phyloP scores from a whole-genome alignment of 2,113 vertebrate species.

The Xiphophorus hellerii region DNA sequence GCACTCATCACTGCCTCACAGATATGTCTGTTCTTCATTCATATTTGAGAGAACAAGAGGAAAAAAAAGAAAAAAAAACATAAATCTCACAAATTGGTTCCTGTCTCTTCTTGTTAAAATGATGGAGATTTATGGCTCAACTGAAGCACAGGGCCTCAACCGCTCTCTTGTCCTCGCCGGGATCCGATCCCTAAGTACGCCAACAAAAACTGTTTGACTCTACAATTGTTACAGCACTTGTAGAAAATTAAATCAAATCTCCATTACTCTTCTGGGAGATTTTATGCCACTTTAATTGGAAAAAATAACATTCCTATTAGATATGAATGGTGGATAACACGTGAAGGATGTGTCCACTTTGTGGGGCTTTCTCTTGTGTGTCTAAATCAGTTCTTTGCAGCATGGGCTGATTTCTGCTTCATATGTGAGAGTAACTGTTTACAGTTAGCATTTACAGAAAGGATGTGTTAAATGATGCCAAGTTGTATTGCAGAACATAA shows the following conservation, averaged over 20 bases:
- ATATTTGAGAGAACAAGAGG: conserved; percentile 69
- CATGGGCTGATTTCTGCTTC: background rate
- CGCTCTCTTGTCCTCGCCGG: conserved; percentile 35
- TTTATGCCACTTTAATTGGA: conserved; percentile 62
- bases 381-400: background rate
- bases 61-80: conserved; percentile 43
- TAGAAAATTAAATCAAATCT: conserved; percentile 62
- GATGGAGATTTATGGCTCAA: conserved; percentile 74
- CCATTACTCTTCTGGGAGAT: conserved; percentile 42
- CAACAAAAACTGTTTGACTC: conserved; percentile 34
- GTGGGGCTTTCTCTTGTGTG: background rate
- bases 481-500: background rate
- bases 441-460: background rate
- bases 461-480: background rate
- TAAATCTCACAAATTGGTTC: conserved; percentile 79
- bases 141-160: conserved; percentile 43
- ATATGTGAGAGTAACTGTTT: background rate
- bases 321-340: conserved; percentile 13
- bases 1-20: conserved; percentile 68
- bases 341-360: conserved; percentile 10
- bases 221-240: conserved; percentile 41
- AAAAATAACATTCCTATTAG: conserved; percentile 63
- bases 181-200: conserved; percentile 45
- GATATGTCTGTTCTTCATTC: conserved; percentile 75
- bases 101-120: conserved; percentile 76